Base-by-base conservation (phyloP, 2,888 invertebrate species). In the Exocentrus adspersus region DNA sequence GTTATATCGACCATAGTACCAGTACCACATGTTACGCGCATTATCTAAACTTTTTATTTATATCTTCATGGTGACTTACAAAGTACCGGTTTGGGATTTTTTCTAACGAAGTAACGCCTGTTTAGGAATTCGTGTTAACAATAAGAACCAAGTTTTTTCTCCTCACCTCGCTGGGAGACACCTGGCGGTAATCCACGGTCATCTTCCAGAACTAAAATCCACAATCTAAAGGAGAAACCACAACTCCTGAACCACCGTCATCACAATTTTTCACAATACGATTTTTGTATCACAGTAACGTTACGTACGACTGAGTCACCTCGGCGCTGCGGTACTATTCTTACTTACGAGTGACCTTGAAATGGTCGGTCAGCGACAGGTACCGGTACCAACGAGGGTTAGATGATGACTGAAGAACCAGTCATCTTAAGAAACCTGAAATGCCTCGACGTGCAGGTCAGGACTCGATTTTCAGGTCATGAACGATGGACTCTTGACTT, bases 401-500 rank as follows among this genome's bases (percentile, higher is more conserved):
- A 60, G 60, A 60, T 56, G 68, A 62, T 60, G 64, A 69, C 68
- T 69, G 66, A 68, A 65, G 64, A 65, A 58, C 65, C 59, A 54
- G 67, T 62, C 60, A 62, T 60, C 65, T 64, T 46, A 59, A 66
- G 66, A 66, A 67, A 69, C 65, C 66, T 66, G 68, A 69, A 69
- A 60, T 64, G 59, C 60, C 64, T 59, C 64, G 66, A 14, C 57
- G 56, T 30, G 45, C 68, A 66, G 68, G 64, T 51, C 62, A 64
- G 66, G 64, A 66, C 68, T 64, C 67, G 43, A 45, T 19, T 57
- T 57, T 45, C 57, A 57, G 57, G 57, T 57, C 57, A 57, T 20
- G 30, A 45, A 28, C 50, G 17, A 30, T 30, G 16, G 50, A n/a
- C 16, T 50, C 50, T 14, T 50, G 7, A 7, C 28, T n/a, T 37